A percentile compares a stretch with the other conserved stretches of the same genome.
These are phyloP conservation scores for Pelochelys cantorii DNA, from an alignment of 2,797 vertebrate species.

Conservation along the genomic window DNA sequence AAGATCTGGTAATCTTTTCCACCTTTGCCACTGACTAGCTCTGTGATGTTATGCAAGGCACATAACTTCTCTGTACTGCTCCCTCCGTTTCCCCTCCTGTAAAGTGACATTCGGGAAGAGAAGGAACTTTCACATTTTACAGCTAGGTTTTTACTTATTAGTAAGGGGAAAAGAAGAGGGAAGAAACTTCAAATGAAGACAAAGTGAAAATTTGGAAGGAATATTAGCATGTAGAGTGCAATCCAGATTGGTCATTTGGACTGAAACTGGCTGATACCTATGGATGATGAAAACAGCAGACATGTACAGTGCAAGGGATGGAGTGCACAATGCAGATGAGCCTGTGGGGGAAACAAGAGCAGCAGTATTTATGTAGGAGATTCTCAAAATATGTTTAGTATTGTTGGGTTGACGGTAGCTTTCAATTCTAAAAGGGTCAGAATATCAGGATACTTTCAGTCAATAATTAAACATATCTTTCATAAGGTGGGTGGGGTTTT, in stretches of 20 bases:
- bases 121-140: constrained; percentile 8
- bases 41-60: background rate
- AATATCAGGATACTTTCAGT: background rate
- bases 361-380: constrained; percentile 55
- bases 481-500: background rate
- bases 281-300: constrained; percentile 58
- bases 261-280: constrained; percentile 45
- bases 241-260: constrained; percentile 23
- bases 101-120: background rate
- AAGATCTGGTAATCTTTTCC: constrained; percentile 21
- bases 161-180: background rate
- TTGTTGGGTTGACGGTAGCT: constrained; percentile 31
- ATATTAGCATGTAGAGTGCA: constrained; percentile 47
- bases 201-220: background rate
- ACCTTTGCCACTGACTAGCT: constrained; percentile 40
- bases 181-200: background rate
- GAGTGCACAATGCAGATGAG: background rate
- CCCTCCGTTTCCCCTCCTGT: background rate
- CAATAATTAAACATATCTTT: background rate
- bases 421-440: background rate
- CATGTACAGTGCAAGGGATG: constrained; percentile 32
- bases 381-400: constrained; percentile 58
- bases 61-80: constrained; percentile 35
- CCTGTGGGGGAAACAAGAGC: constrained; percentile 27
- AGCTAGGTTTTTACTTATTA: constrained; percentile 16